Evolutionary conservation across 1,140 invertebrate genomes (phyloP), one percentile per base, ranked within the genome.

Genomic region (Tetranychus cinnabarinus): DNA sequence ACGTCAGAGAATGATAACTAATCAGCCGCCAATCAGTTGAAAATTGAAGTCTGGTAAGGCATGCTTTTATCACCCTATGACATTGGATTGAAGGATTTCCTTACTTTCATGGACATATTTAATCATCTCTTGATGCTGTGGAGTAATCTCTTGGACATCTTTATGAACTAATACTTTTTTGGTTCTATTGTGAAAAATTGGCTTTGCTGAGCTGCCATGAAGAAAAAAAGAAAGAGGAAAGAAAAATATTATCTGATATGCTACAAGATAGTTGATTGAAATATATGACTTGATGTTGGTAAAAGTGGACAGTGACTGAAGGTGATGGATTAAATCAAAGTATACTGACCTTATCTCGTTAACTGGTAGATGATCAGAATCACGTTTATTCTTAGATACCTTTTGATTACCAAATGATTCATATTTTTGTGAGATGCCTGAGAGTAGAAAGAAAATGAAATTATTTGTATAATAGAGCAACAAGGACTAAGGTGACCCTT

Each of bases 71-170:
- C 23, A 23, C 23, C 23, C 23, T 23, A 23, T 23, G 23, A 23
- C 23, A 23, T 23, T 23, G 23, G 23, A 23, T 23, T 23, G 23
- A 34, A n/a, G 56, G 31, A 46, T 34, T 5, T 59, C 64, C 66
- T 66, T 58, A 68, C 66, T 57, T n/a, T 82, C 81, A 71, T 80
- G 78, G 65, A 84, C 78, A 72, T 78, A 84, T 73, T 79, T 81
- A 69, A 83, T 81, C 56, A 84, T 77, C 72, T 82, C 81, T 68
- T 82, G 80, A 68, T 84, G 81, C 64, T 83, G 79, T 57, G 81
- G 81, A 60, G 78, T 80, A 50, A 83, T 80, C 73, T 81, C 78
- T 66, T 81, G 79, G 62, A 76, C 75, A 70, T 76, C 77, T 76
- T 77, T 77, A 71, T 75, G 77, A 70, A 70, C 76, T 68, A 58